A percentile compares a stretch with the other conserved stretches of the same genome.
Evolutionary conservation across 2,888 invertebrate species (phyloP).

Genomic region (Polylopha cassiicola): DNA sequence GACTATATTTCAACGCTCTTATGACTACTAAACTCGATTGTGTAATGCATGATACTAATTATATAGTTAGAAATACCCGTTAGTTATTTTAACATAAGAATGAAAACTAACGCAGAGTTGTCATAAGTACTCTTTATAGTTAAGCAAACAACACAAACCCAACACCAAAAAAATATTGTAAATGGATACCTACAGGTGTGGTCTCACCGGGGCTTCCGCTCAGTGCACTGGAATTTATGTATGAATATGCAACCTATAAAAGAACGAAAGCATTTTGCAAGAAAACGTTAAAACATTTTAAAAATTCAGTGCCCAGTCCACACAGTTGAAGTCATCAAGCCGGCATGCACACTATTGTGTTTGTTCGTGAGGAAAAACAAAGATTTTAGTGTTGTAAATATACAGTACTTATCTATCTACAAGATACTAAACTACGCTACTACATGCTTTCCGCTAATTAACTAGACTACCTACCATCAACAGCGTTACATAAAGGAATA

Average conservation of each 20-base stretch:
- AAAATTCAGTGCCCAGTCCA: conserved; percentile 27
- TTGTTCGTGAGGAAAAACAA: neutral
- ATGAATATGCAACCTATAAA: conserved; percentile 81
- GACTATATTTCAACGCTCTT: too few relatives aligned
- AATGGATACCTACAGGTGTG: conserved; percentile 83
- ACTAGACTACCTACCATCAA: too few relatives aligned
- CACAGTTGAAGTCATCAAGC: neutral
- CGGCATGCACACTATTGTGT: neutral
- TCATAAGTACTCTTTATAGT: conserved; percentile 13
- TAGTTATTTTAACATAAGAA: conserved; percentile 4
- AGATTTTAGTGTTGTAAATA: neutral
- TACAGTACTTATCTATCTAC: conserved; percentile 18
- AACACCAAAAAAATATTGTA: conserved; percentile 41
- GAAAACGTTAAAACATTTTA: conserved; percentile 42
- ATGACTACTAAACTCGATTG: too few relatives aligned
- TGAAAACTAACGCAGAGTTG: conserved; percentile 13
- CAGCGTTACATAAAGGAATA: too few relatives aligned
- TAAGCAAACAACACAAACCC: conserved; percentile 22
- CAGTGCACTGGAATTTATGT: conserved; percentile 67
- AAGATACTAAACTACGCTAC: neutral
- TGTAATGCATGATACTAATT: too few relatives aligned
- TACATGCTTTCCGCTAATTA: conserved; percentile 4
- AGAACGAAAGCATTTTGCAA: conserved; percentile 76
- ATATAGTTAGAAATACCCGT: conserved; percentile 2
- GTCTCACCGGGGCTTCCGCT: conserved; percentile 76